Evolutionary conservation across 2,888 invertebrate species (phyloP).

Genomic region (Elmis aenea): DNA sequence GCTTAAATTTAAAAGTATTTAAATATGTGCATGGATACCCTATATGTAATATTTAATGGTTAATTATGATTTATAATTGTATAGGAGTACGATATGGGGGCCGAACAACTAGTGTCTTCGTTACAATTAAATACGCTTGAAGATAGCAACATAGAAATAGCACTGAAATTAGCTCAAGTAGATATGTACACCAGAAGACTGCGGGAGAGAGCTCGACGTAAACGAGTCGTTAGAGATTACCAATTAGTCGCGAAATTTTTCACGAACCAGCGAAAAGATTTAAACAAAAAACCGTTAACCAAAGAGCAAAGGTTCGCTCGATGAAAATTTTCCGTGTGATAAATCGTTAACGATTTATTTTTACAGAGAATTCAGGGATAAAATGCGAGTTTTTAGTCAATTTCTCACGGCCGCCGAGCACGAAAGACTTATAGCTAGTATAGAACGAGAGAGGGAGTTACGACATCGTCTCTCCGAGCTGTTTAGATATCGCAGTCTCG

Average conservation of each 20-base stretch:
- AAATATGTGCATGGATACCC: no score
- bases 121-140: slow-evolving; percentile 74
- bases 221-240: slow-evolving; percentile 85
- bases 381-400: slow-evolving; percentile 79
- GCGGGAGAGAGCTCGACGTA: slow-evolving; percentile 80
- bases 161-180: slow-evolving; percentile 84
- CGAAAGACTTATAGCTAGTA: slow-evolving; percentile 68
- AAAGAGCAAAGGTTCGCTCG: slow-evolving; percentile 69
- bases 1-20: no score
- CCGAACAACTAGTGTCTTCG: slow-evolving; percentile 84
- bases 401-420: slow-evolving; percentile 85
- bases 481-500: slow-evolving; percentile 78
- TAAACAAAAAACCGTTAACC: slow-evolving; percentile 50
- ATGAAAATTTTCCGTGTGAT: slow-evolving; percentile 4
- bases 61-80: background rate
- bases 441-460: slow-evolving; percentile 81
- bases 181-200: slow-evolving; percentile 84
- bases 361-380: slow-evolving; percentile 72
- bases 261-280: slow-evolving; percentile 51
- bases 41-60: no score
- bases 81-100: slow-evolving; percentile 85
- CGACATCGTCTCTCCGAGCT: slow-evolving; percentile 78
- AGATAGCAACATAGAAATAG: slow-evolving; percentile 85
- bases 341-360: no score
- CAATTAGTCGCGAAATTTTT: slow-evolving; percentile 86